phyloP scores from a whole-genome alignment of 2,797 vertebrate species.

The Pterois miles region DNA sequence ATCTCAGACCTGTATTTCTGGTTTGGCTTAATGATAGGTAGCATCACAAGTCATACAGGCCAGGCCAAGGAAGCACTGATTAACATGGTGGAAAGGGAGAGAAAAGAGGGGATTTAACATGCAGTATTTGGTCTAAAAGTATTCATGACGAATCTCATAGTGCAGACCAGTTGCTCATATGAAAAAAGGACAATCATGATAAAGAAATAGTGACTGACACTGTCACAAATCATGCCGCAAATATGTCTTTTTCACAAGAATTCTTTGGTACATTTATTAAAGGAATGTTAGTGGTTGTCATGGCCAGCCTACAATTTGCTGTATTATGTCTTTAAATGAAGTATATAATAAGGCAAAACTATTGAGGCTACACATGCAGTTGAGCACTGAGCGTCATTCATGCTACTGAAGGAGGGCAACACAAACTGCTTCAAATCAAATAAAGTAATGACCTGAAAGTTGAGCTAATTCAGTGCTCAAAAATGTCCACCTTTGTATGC shows the following conservation, averaged over 20 bases:
- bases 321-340: slow-evolving; percentile 60
- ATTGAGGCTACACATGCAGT: slow-evolving; percentile 44
- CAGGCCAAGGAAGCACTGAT: slow-evolving; percentile 55
- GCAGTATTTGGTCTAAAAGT: slow-evolving; percentile 22
- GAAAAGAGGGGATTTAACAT: slow-evolving; percentile 50
- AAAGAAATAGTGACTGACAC: slow-evolving; percentile 3
- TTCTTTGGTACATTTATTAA: slow-evolving; percentile 41
- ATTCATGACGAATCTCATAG: slow-evolving; percentile 1
- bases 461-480: slow-evolving; percentile 58
- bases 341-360: slow-evolving; percentile 63
- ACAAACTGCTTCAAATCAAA: slow-evolving; percentile 71
- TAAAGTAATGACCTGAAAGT: slow-evolving; percentile 72
- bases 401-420: slow-evolving; percentile 42
- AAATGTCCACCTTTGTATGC: slow-evolving; percentile 73
- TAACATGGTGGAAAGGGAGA: slow-evolving; percentile 43
- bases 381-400: slow-evolving; percentile 64
- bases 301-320: slow-evolving; percentile 41
- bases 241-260: slow-evolving; percentile 1
- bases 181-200: background rate
- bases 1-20: slow-evolving; percentile 78
- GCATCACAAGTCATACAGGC: slow-evolving; percentile 66
- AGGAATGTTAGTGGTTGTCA: slow-evolving; percentile 49
- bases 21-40: slow-evolving; percentile 73
- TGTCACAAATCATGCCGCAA: slow-evolving; percentile 40
- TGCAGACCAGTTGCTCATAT: slow-evolving; percentile 11